Base-by-base conservation (phyloP, 2,888 invertebrate genomes). In the Hypomecis punctinalis region DNA sequence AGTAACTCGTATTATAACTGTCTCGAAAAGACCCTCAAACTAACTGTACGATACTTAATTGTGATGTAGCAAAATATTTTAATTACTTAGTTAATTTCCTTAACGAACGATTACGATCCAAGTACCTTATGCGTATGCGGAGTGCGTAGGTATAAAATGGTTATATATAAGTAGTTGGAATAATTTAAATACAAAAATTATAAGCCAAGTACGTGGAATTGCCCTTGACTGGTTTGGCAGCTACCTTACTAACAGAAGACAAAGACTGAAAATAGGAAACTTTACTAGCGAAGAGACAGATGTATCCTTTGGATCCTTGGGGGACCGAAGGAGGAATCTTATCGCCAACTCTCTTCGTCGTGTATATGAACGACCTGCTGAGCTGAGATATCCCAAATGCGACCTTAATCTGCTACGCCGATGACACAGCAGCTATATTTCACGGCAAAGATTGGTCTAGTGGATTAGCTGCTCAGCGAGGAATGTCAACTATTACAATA, bases 401-500 rank as follows among this genome's bases (percentile, higher is more conserved):
- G 5, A 13, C 35, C 3, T 2, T 48, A 0, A 48, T 48, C 33
- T 48, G 48, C n/a, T 48, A 48, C 5, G 48, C 36, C 6, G 46
- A 46, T 6, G 47, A 47, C 13, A 47, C 47, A 5, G 47, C 9
- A 7, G 47, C 47, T 9, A 33, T 47, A 5, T 48, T 48, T 6
- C 48, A 48, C 5, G 48, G 48, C 5, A 35, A 36, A 35, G 36
- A 48, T 13, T 48, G 48, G 48, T n/a, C n/a, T n/a, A n/a, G n/a
- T n/a, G n/a, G n/a, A n/a, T n/a, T n/a, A n/a, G n/a, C n/a, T n/a
- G n/a, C n/a, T n/a, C n/a, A n/a, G n/a, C n/a, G n/a, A n/a, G n/a
- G n/a, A n/a, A n/a, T n/a, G n/a, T n/a, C n/a, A n/a, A n/a, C n/a
- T n/a, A n/a, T n/a, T n/a, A n/a, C n/a, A n/a, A n/a, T n/a, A n/a